Base-by-base conservation (phyloP, 2,797 vertebrate species). In the Periophthalmus magnuspinnatus region DNA sequence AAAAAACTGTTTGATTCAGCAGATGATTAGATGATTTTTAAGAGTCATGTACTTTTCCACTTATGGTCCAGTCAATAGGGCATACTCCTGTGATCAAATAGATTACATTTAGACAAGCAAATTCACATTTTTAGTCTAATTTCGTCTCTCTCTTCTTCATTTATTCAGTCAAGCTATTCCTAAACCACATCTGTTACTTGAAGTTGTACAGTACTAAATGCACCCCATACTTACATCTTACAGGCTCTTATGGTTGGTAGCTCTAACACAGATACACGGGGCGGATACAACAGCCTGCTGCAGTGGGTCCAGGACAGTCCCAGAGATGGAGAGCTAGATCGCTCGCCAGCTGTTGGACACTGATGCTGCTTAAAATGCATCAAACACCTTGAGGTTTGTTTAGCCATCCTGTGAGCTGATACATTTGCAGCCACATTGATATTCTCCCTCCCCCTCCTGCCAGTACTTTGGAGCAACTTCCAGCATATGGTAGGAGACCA, bases 401-500 rank as follows among this genome's bases (percentile, higher is more conserved):
- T 65, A 80, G 75, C 64, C 67, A 59, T 50, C 59, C 55, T 70
- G 81, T 83, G 85, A 88, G 84, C 81, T 88, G 84, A 87, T 86
- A 79, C 84, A 83, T 86, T 83, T 84, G 70, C 80, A 78, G 81
- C 81, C 55, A 71, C 78, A 81, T 72, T 88, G 84, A 90, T 90
- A 80, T 81, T 84, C 84, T 82, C 77, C 82, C 79, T 75, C 81
- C 71, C 81, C 69, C 78, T 64, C 73, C 71, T 68, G 67, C 69
- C 80, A 77, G 77, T 70, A 71, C 81, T 69, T 72, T 77, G 68
- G 71, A 83, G 70, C 79, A 86, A 74, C 81, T 89, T 86, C 85
- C 84, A 89, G 81, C 90, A 92, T 88, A 86, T 89, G 89, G 85
- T 87, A 68, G 67, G 72, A 86, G 76, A 89, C 82, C 89, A 93